Evolutionary conservation across 2,888 invertebrate genomes (phyloP).

Genomic region (Phaedon cochleariae): DNA sequence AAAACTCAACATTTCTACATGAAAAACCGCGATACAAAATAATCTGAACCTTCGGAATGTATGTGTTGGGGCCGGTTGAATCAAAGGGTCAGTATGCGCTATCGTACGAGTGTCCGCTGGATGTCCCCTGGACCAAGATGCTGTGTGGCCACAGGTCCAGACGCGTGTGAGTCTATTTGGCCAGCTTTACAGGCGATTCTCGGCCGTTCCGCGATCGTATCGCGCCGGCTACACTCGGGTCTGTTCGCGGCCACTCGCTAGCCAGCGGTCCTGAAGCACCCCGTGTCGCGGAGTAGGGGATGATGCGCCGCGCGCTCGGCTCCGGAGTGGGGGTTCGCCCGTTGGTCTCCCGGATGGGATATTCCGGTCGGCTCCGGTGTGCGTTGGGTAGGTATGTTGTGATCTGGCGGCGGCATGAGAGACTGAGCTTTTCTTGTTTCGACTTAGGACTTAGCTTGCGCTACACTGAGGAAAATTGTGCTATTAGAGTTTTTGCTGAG

Average conservation of each 20-base stretch:
- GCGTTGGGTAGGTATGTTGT: not conserved
- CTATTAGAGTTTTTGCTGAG: no score
- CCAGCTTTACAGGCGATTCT: conserved; percentile 50
- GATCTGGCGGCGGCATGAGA: no score
- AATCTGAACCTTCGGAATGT: no score
- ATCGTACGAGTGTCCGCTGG: conserved; percentile 16
- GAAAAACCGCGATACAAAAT: no score
- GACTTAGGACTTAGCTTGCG: no score
- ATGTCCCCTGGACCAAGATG: conserved; percentile 44
- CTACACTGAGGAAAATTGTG: no score
- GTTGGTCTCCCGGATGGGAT: conserved; percentile 53
- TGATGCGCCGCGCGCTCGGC: conserved; percentile 59
- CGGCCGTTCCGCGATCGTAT: conserved; percentile 34
- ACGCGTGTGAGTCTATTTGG: conserved; percentile 61
- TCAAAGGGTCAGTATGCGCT: conserved; percentile 12
- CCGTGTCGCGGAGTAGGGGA: conserved; percentile 59
- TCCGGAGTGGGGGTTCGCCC: conserved; percentile 56
- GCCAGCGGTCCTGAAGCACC: conserved; percentile 67
- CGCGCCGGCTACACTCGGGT: conserved; percentile 27
- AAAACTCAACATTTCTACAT: conserved; percentile 21
- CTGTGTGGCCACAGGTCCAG: conserved; percentile 62
- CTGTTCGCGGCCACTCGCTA: conserved; percentile 60
- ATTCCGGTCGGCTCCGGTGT: conserved; percentile 55
- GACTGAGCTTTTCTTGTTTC: no score
- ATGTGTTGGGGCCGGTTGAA: no score